Evolutionary conservation across 2,797 vertebrate genomes (phyloP).

Genomic region (Coregonus sp.): DNA sequence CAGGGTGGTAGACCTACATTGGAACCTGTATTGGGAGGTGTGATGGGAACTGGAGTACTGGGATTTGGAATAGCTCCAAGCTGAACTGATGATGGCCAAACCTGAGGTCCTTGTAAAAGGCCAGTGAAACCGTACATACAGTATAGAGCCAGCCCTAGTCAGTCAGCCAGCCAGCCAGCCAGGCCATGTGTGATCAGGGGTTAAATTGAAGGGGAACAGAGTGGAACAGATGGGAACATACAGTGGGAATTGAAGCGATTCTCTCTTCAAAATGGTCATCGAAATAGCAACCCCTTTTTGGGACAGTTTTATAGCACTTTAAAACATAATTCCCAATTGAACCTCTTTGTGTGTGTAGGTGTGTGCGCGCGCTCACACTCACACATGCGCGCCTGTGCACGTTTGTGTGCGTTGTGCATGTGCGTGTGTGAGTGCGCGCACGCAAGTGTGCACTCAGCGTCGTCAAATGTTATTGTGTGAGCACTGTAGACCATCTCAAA

Average conservation of each 20-base stretch:
- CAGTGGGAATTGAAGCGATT: slow-evolving; percentile 6
- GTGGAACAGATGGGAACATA: slow-evolving; percentile 8
- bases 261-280: not conserved
- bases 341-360: not conserved
- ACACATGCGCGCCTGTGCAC: not conserved
- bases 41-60: not conserved
- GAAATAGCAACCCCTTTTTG: slow-evolving; percentile 1
- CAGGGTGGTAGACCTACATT: not conserved
- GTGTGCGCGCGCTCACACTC: not conserved
- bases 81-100: not conserved
- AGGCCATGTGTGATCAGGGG: slow-evolving; percentile 2
- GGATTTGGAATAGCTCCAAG: not conserved
- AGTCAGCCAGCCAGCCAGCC: not conserved
- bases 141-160: not conserved
- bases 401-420: slow-evolving; percentile 1
- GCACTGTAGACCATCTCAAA: not conserved
- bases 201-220: slow-evolving; percentile 5
- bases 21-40: not conserved
- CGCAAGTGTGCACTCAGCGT: not conserved
- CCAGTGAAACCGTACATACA: not conserved
- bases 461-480: not conserved
- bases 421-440: not conserved
- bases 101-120: not conserved
- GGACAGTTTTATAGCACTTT: not conserved
- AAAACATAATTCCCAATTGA: not conserved